Evolutionary conservation across 2,797 vertebrate genomes (phyloP), one percentile per base, ranked within the genome.

Genomic region (Pagetopsis macropterus): DNA sequence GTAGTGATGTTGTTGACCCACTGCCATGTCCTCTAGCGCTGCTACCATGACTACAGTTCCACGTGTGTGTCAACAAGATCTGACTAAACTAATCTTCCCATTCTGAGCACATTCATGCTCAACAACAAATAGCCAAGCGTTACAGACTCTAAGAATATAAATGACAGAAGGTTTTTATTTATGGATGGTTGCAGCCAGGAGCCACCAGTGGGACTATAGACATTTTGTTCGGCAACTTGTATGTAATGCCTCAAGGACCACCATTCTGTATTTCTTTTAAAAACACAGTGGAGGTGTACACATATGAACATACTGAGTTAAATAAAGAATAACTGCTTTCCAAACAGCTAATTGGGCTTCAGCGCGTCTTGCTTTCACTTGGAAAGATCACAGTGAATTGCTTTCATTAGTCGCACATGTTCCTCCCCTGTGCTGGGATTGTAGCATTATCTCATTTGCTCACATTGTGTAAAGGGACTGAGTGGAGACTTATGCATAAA

Each of bases 401-500:
- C 43, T 75, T 75, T 68, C 72, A 75, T 78, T 58, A 41, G 31
- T 7, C 59, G 17, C 66, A 63, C 65, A 44, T 16, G 8, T 37
- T 46, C 27, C 31, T 23, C 46, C 45, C 21, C 66, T 19, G 14
- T 62, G 51, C 66, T 12, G 19, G 16, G 31, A 16, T 55, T 63
- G 21, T 10, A 52, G 23, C 45, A 62, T 62, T 37, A 21, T 16
- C 55, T 51, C 4, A 21, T 59, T 49, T 48, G 19, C 48, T 58
- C 17, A 19, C 40, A 65, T 16, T 57, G 55, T 51, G 40, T 33
- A 33, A 14, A 11, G 21, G 40, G 16, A 37, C 16, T 16, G 11
- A 60, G 51, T 40, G 55, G 5, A 59, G 14, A 23, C 16, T 48
- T 27, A 46, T 41, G 46, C n/a, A 58, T 27, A 23, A 62, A 52